Base-by-base conservation (phyloP, 2,888 invertebrate genomes). In the Ormyrus rosae region DNA sequence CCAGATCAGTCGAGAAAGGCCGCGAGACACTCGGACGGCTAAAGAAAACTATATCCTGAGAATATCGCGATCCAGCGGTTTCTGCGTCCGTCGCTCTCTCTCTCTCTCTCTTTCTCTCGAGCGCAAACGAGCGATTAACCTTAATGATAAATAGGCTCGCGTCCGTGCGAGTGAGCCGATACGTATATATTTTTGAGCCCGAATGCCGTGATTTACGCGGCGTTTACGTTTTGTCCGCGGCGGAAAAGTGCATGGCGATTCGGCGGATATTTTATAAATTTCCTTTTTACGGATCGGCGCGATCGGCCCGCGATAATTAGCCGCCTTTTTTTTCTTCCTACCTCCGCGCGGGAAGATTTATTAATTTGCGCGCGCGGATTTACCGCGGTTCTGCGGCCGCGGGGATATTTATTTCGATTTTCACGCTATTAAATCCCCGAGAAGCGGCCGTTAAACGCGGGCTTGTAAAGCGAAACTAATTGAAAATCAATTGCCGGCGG, bases 111-210 rank as follows among this genome's bases (percentile, higher is more conserved):
- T 34, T 2, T 34, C 34, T 34, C 34, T 34, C 34, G 4, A 34
- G 67, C 67, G 48, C 45, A 13, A 65, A 34, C 45, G 8, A 48
- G n/a, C 58, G 74, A 74, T 74, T 74, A 74, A 65, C 34, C 56
- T 58, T 65, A 67, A 67, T 58, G 74, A 74, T 74, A 74, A 74
- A 74, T 60, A 51, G 13, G 65, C 74, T 19, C 34, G 10, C 19
- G 48, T 11, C 8, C 10, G 48, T 7, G 48, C 48, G 10, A 34
- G 34, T 34, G 34, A 34, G 34, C 34, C 34, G 34, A 4, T 34
- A 34, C 34, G 34, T 34, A 34, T 34, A 34, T 34, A 34, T 34
- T 34, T 34, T 34, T 34, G 34, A 34, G 34, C 34, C 34, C 34
- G 34, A 34, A 34, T 34, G 3, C 34, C 34, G 34, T 34, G 34